phyloP scores from a whole-genome alignment of 2,797 vertebrate genomes.

The Neosilurus hyrtlii region DNA sequence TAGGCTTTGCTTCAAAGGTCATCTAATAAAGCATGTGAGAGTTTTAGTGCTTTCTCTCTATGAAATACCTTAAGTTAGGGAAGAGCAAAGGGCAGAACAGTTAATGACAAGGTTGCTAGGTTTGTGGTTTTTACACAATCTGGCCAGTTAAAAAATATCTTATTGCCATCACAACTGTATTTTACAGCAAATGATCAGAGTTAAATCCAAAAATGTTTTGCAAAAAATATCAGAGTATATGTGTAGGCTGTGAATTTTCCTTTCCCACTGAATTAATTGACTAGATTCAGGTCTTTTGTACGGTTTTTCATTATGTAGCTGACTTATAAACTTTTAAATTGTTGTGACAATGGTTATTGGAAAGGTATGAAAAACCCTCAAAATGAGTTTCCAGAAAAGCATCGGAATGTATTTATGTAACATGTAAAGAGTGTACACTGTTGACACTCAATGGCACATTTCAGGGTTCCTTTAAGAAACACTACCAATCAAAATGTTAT shows the following conservation, averaged over 20 bases:
- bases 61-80: not conserved
- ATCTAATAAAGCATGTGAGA: not conserved
- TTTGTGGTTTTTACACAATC: too few species aligned
- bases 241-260: not conserved
- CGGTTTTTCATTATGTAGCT: not conserved
- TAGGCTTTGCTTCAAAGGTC: not conserved
- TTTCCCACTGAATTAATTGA: not conserved
- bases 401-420: too few species aligned
- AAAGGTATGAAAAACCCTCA: too few species aligned
- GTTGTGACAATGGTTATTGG: too few species aligned
- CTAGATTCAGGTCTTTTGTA: not conserved
- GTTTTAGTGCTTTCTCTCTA: not conserved
- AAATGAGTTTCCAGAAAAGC: too few species aligned
- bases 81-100: too few species aligned
- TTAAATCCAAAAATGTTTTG: not conserved
- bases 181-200: not conserved
- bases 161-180: too few species aligned
- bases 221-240: not conserved
- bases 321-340: not conserved
- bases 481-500: too few species aligned
- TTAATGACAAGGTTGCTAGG: too few species aligned
- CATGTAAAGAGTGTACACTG: not conserved
- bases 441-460: not conserved
- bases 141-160: too few species aligned
- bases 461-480: not conserved